phyloP scores from a whole-genome alignment of 2,113 vertebrate species.

The Corythornis madagascariensis region DNA sequence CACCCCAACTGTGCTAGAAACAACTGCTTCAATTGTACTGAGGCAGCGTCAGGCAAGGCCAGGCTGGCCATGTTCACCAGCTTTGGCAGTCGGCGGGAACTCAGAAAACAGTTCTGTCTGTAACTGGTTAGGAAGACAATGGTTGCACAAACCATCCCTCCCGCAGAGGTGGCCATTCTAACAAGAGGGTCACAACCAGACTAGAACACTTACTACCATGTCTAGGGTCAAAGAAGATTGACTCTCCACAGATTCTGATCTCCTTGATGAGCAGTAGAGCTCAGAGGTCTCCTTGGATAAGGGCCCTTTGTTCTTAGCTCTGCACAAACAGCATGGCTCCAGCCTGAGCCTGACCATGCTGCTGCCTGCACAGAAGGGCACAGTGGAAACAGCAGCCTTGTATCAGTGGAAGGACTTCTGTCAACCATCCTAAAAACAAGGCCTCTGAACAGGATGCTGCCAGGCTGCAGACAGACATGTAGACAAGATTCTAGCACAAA shows the following conservation, averaged over 20 bases:
- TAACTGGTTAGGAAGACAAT: neutral
- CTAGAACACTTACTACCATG: neutral
- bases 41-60: neutral
- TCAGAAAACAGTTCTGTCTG: neutral
- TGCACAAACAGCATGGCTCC: neutral
- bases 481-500: neutral
- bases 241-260: neutral
- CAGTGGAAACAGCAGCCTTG: neutral
- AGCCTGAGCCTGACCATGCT: neutral
- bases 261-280: neutral
- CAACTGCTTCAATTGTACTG: fast-evolving
- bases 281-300: neutral
- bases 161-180: fast-evolving
- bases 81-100: neutral
- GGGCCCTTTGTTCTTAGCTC: neutral
- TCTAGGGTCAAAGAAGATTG: neutral
- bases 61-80: neutral
- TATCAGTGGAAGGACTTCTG: neutral
- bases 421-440: neutral
- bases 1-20: neutral
- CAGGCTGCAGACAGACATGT: neutral
- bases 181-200: neutral
- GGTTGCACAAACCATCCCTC: neutral
- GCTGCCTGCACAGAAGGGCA: neutral
- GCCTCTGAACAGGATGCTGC: neutral